Evolutionary conservation across 1,140 invertebrate genomes (phyloP).

Genomic region (Drosophila ercepeae): DNA sequence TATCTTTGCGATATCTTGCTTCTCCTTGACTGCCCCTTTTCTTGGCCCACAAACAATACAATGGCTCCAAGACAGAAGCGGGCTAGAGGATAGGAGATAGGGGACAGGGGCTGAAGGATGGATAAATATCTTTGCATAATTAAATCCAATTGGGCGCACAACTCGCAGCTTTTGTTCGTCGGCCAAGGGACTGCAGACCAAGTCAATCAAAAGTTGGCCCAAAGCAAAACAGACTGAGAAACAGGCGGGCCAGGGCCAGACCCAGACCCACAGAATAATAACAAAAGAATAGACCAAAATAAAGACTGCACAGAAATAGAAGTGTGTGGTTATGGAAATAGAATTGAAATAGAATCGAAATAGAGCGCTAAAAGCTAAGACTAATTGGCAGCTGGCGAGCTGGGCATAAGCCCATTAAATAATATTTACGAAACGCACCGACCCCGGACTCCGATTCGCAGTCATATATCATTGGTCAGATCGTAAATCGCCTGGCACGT

Average conservation of each 20-base stretch:
- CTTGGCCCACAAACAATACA: constrained; percentile 7
- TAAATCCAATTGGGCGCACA: constrained; percentile 74
- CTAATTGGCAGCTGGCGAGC: constrained; percentile 63
- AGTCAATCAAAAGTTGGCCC: constrained; percentile 70
- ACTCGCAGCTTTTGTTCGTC: constrained; percentile 67
- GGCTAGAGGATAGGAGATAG: neutral
- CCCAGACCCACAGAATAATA: neutral
- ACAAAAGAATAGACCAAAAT: constrained; percentile 6
- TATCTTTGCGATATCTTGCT: neutral
- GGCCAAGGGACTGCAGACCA: constrained; percentile 10
- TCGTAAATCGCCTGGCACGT: constrained; percentile 71
- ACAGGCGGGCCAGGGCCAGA: too few species aligned
- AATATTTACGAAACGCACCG: constrained; percentile 48
- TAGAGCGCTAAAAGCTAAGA: constrained; percentile 32
- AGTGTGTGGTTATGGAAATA: neutral
- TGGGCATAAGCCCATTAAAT: constrained; percentile 72
- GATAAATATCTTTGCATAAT: constrained; percentile 66
- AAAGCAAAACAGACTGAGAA: neutral
- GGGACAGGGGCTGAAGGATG: neutral
- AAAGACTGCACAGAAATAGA: constrained; percentile 8
- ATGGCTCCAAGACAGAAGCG: neutral
- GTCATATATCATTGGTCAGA: constrained; percentile 63
- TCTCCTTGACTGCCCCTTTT: neutral
- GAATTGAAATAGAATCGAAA: constrained; percentile 4
- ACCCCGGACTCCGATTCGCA: constrained; percentile 19